These are phyloP conservation scores for Acanthoscelides obtectus DNA, from an alignment of 2,888 invertebrate species.

Conservation along the genomic window DNA sequence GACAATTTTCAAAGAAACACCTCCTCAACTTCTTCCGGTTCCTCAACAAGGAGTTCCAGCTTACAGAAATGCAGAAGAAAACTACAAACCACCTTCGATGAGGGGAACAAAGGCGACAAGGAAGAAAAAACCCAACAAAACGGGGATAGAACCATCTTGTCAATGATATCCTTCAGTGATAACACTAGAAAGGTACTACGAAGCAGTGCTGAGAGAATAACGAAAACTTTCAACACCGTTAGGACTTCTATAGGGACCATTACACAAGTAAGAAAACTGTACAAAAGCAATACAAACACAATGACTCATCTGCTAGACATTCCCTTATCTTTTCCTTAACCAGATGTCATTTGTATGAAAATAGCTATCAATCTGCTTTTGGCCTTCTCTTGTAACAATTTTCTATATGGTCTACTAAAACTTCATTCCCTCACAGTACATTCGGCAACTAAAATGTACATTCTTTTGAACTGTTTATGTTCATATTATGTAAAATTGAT, in stretches of 20 bases:
- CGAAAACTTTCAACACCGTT: constrained; percentile 62
- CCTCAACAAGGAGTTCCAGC: constrained; percentile 25
- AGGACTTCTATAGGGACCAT: constrained; percentile 62
- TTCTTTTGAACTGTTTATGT: no score
- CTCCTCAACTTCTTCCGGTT: constrained; percentile 28
- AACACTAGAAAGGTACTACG: constrained; percentile 58
- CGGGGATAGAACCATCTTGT: constrained; percentile 38
- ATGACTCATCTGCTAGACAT: background rate
- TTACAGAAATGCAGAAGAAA: constrained; percentile 38
- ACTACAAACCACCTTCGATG: constrained; percentile 40
- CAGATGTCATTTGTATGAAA: no score
- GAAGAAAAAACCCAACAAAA: constrained; percentile 6
- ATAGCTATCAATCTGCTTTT: no score
- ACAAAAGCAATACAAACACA: background rate
- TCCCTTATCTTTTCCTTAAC: no score
- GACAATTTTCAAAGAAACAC: constrained; percentile 36
- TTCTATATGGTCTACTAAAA: no score
- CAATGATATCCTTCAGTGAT: constrained; percentile 54
- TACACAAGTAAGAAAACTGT: constrained; percentile 54
- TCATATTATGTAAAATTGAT: no score
- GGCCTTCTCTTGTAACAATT: no score
- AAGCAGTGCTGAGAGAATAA: constrained; percentile 63
- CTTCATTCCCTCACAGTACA: no score
- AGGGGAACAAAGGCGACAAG: constrained; percentile 20
- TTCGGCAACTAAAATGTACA: no score